Evolutionary conservation across 2,888 invertebrate genomes (phyloP), one percentile per base, ranked within the genome.

Genomic region (Anoplius nigerrimus): DNA sequence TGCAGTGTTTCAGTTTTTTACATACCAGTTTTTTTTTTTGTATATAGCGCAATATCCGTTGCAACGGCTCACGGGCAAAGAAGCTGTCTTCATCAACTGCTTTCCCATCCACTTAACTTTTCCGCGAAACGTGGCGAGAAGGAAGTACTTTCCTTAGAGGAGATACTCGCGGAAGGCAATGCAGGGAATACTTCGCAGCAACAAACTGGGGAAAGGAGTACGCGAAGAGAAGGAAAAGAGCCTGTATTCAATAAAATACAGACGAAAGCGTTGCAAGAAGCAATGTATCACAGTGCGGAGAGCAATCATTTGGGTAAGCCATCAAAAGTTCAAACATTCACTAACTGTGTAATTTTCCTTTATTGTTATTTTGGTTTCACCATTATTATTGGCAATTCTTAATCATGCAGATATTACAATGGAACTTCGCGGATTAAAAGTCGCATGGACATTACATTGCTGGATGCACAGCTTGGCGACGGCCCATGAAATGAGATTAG

Each of bases 201-300:
- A 60, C 88, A 87, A 81, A 79, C 86, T 75, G 74, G 87, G 72
- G 89, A 87, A 86, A 82, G 86, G 87, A 83, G 79, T 43, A 78
- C 82, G 68, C 84, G 82, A 51, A 80, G 84, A 55, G 87, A 87
- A 62, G 83, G 82, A 15, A 86, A 88, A 51, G 89, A 89, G 66
- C 86, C 87, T 53, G 87, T 86, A 16, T 88, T 95, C 84, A 95
- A 93, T 78, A 97, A 97, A 89, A 92, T 93, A 42, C 96, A 97
- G 89, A 93, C 95, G 75, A 94, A 96, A 80, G 94, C 95, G 52
- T 90, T 97, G 66, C 96, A 97, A 85, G 97, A 97, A 89, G 97
- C 97, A 21, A 95, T 98, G 95, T 98, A 97, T 86, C 97, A 97
- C 86, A 96, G 96, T 71, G 95, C 97, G 0, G 97, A 97, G 89